Evolutionary conservation across 2,888 invertebrate species (phyloP).

Genomic region (Melieria omissa): DNA sequence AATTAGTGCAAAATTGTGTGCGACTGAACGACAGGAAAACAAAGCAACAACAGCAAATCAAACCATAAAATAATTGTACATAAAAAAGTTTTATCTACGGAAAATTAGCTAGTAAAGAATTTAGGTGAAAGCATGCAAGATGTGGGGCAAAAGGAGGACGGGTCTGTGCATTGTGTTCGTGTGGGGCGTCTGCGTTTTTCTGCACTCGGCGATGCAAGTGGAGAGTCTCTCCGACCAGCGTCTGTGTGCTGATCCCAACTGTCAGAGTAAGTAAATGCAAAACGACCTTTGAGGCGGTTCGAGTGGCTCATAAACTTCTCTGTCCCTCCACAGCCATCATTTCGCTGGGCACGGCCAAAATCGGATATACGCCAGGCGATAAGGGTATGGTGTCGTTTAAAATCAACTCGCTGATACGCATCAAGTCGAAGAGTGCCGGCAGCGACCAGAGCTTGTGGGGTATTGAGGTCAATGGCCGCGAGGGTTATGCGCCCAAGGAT

Average conservation of each 20-base stretch:
- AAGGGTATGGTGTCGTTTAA: slow-evolving; percentile 73
- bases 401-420: slow-evolving; percentile 70
- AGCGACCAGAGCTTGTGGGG: slow-evolving; percentile 71
- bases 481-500: slow-evolving; percentile 74
- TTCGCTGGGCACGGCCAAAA: slow-evolving; percentile 71
- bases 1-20: slow-evolving; percentile 16
- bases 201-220: slow-evolving; percentile 50
- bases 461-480: slow-evolving; percentile 74
- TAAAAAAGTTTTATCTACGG: background rate
- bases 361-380: slow-evolving; percentile 71
- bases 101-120: background rate
- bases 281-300: slow-evolving; percentile 17
- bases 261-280: slow-evolving; percentile 71
- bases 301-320: slow-evolving; percentile 9
- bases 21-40: slow-evolving; percentile 10
- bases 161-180: slow-evolving; percentile 37
- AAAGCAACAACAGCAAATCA: slow-evolving; percentile 1
- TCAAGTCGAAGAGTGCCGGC: slow-evolving; percentile 80
- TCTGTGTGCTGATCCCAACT: slow-evolving; percentile 77
- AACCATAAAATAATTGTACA: background rate
- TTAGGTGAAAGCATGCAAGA: slow-evolving; percentile 39
- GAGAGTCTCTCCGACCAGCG: slow-evolving; percentile 73
- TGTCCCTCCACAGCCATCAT: slow-evolving; percentile 53
- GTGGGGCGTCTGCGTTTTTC: slow-evolving; percentile 49
- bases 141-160: slow-evolving; percentile 38